These are phyloP conservation scores for Sebastiscus albofasciatus DNA, from an alignment of 2,797 vertebrate genomes.

Conservation along the genomic window DNA sequence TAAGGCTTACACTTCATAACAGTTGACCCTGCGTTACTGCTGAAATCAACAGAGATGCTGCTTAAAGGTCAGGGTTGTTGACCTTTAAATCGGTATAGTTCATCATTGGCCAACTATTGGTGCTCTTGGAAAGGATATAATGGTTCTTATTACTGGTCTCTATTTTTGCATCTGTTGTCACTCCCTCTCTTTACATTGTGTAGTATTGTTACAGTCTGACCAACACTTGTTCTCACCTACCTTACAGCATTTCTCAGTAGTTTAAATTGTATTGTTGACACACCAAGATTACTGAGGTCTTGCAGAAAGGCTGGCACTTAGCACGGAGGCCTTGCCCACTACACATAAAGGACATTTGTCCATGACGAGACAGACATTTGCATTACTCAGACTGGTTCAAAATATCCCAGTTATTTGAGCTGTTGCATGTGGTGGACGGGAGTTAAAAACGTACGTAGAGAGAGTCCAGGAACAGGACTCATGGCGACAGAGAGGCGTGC, in stretches of 20 bases:
- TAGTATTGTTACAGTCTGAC: neutral
- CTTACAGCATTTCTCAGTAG: neutral
- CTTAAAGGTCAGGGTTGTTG: constrained; percentile 12
- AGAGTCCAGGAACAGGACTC: constrained; percentile 49
- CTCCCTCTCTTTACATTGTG: neutral
- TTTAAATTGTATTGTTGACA: neutral
- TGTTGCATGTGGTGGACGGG: constrained; percentile 62
- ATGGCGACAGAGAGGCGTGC: constrained; percentile 76
- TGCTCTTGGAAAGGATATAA: constrained; percentile 8
- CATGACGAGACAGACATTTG: constrained; percentile 44
- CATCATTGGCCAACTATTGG: neutral
- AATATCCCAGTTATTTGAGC: constrained; percentile 82
- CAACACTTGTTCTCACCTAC: neutral
- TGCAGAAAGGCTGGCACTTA: neutral
- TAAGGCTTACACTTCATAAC: neutral
- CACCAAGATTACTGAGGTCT: neutral
- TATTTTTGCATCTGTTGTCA: constrained; percentile 6
- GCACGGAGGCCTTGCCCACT: constrained; percentile 7
- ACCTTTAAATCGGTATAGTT: constrained; percentile 8
- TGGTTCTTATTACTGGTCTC: constrained; percentile 16
- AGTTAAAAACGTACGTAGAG: constrained; percentile 77
- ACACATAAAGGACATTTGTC: constrained; percentile 44
- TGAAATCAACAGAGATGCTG: constrained; percentile 3
- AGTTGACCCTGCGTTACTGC: neutral
- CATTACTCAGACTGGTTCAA: constrained; percentile 71